These are phyloP conservation scores for Leuciscus idus DNA, from an alignment of 2,113 vertebrate genomes.

Conservation along the genomic window DNA sequence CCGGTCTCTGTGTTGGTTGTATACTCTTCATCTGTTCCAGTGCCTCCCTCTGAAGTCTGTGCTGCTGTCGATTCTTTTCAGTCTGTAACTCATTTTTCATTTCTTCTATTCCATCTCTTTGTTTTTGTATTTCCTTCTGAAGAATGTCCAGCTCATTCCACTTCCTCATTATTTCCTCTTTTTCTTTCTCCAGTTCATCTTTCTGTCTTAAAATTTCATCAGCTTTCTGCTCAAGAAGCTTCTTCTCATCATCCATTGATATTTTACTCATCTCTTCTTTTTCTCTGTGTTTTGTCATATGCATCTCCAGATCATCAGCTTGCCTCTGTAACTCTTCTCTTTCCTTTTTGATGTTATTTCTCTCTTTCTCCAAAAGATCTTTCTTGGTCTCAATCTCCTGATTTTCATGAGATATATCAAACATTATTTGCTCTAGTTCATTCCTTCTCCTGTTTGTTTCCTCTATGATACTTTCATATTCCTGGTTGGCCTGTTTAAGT, in stretches of 20 bases:
- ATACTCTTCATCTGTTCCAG: neutral
- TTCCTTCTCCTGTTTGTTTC: neutral
- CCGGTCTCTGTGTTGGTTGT: neutral
- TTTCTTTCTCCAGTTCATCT: constrained; percentile 31
- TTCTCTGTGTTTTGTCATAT: constrained; percentile 17
- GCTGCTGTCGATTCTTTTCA: neutral
- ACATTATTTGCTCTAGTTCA: neutral
- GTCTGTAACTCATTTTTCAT: neutral
- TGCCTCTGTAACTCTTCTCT: neutral
- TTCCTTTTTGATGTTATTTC: constrained; percentile 14
- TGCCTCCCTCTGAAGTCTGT: neutral
- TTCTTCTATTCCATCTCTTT: constrained; percentile 38
- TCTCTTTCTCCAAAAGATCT: constrained; percentile 20
- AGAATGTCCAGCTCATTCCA: constrained; percentile 29
- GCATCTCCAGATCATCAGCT: constrained; percentile 3
- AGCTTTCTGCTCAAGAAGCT: neutral
- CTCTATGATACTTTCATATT: neutral
- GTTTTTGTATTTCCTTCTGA: constrained; percentile 23
- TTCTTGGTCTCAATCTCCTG: neutral
- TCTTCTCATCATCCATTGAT: constrained; percentile 36
- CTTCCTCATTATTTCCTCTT: neutral
- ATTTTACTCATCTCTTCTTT: neutral
- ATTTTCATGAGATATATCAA: constrained; percentile 17
- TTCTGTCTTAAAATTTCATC: neutral
- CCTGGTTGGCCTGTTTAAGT: neutral